Base-by-base conservation (phyloP, 1,140 invertebrate genomes). In the Euura lappo region DNA sequence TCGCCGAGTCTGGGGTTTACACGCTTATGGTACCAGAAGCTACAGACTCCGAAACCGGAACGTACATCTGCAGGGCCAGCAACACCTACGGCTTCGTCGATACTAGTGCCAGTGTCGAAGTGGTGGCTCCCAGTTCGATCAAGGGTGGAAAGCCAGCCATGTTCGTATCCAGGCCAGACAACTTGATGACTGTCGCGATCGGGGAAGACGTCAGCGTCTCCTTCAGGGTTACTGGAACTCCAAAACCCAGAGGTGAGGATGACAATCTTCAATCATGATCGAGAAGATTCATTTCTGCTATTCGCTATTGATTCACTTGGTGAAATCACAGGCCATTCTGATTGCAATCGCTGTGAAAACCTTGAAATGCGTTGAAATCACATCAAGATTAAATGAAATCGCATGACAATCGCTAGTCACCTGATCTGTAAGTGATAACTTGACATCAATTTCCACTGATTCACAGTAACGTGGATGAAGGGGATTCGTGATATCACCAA, bases 1-100 rank as follows among this genome's bases (percentile, higher is more conserved):
- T 93, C 76, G 84, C 89, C 2, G 97, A 98, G 82, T 93, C 93
- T 65, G 96, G 94, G 0, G 88, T 99, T 13, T 96, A 99, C 80
- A 97, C 98, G 2, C 85, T 98, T 71, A 91, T 96, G 69, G 90
- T 96, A 5, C 92, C 90, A 2, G 91, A 94, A 82, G 92, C 92
- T 0, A 90, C 94, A 65, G 92, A 96, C 71, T 93, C 93, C 70
- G 97, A 99, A 82, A 92, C 93, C 71, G 98, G 97, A 4, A 91
- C 95, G 46, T 98, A 98, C 82, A 95, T 93, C 0, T 97, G 95
- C 80, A 91, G 92, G 76, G 95, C 95, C 2, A 91, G 90, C 76
- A 97, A 96, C 83, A 89, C 87, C 45, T 91, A 93, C 75, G 96
- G 96, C 3, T 91, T 92, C 82, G 92, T 93, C 2, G 93, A 95